phyloP scores from a whole-genome alignment of 2,113 vertebrate genomes.

The Lethenteron camtschaticum region DNA sequence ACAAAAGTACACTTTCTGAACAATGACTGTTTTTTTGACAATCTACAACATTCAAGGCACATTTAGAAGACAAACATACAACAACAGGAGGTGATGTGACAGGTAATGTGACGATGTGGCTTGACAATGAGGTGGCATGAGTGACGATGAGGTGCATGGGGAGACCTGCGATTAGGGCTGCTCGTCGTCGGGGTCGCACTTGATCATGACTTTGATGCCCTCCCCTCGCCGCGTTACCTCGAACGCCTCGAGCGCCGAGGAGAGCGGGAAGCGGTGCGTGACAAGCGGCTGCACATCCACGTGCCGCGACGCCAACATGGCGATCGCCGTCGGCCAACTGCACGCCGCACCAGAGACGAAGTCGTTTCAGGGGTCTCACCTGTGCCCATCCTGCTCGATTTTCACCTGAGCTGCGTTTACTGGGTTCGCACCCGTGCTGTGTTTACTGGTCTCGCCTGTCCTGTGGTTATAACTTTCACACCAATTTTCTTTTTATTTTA shows the following conservation, averaged over 20 bases:
- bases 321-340: slow-evolving; percentile 79
- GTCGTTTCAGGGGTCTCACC: not conserved
- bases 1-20: no score
- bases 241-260: slow-evolving; percentile 62
- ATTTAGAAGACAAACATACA: no score
- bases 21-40: no score
- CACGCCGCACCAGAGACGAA: slow-evolving; percentile 9
- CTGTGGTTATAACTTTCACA: not conserved
- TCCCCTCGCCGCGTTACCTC: slow-evolving; percentile 48
- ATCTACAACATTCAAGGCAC: no score
- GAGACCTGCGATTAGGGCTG: slow-evolving; percentile 27
- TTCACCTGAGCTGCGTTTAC: not conserved
- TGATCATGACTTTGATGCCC: slow-evolving; percentile 85
- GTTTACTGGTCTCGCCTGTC: not conserved
- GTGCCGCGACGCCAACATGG: slow-evolving; percentile 51
- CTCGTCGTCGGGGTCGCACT: slow-evolving; percentile 59
- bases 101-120: no score
- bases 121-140: no score
- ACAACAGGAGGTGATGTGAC: no score
- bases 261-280: slow-evolving; percentile 76
- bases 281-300: slow-evolving; percentile 67
- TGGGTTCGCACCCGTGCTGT: not conserved
- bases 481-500: not conserved
- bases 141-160: no score
- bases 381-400: not conserved